Base-by-base conservation (phyloP, 1,140 invertebrate genomes). In the Wiebesia pumilae region DNA sequence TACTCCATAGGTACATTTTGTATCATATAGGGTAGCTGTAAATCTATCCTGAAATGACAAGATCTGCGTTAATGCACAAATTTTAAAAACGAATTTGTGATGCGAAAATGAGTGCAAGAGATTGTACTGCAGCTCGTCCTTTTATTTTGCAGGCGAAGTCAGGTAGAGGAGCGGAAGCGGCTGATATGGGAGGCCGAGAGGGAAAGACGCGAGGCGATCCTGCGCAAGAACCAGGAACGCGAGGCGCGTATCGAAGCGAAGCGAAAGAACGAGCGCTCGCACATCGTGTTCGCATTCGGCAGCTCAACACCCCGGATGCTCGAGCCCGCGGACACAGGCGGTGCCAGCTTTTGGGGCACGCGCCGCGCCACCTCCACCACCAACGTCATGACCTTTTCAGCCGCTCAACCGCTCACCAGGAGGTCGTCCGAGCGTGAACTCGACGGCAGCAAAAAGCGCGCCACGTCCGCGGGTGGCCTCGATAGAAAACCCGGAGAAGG, bases 281-380 rank as follows among this genome's bases (percentile, higher is more conserved):
- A 94, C 81, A 94, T 94, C 88, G 95, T 96, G 35, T 98, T 98
- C 94, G 97, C 97, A 58, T 98, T 98, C 94, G 97, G 97, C 67
- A 98, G 97, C 90, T 98, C 97, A 83, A 98, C 97, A 77, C 97
- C 97, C 81, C 94, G 97, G 85, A 96, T 98, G 94, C 93, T 98
- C 89, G 97, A 98, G 90, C 97, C 97, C 43, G 95, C 96, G 65
- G 97, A 97, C 92, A 96, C 96, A 85, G 95, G 96, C 77, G 95
- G 96, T 96, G 95, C 96, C 83, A 89, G 91, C 6, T 97, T 97
- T 94, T 97, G 97, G 97, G 96, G 96, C 81, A 96, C 96, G 90
- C 95, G 97, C 92, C 96, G 97, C 91, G 97, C 97, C 84, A 97
- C 97, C 90, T 98, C 97, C 88, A 97, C 97, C 87, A 97, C 96